These are phyloP conservation scores for Eulemur macaco DNA, from an alignment of 2,113 vertebrate species.

Conservation along the genomic window DNA sequence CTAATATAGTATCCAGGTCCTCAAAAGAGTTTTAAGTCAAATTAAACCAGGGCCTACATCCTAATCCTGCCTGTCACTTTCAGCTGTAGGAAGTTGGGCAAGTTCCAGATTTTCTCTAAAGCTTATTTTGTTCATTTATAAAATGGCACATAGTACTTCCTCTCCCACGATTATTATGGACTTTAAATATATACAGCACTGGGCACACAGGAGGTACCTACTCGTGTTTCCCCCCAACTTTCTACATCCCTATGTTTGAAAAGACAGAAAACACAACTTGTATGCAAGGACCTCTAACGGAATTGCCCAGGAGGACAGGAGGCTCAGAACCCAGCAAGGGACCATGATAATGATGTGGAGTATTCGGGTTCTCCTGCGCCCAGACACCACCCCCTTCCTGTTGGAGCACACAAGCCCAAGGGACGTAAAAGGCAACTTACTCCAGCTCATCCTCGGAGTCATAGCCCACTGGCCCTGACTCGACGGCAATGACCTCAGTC, in stretches of 20 bases:
- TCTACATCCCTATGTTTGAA: not conserved
- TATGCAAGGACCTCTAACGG: not conserved
- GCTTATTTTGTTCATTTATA: not conserved
- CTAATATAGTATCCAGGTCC: not conserved
- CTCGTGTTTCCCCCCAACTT: not conserved
- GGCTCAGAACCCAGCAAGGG: not conserved
- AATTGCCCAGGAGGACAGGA: not conserved
- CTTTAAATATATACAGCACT: not conserved
- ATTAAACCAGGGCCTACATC: not conserved
- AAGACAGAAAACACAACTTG: not conserved
- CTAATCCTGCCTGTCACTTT: not conserved
- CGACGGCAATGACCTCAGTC: slow-evolving; percentile 85
- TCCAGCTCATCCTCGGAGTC: slow-evolving; percentile 90
- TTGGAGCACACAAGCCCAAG: fast-evolving
- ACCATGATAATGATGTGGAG: no score
- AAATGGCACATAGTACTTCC: not conserved
- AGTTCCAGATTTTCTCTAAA: not conserved
- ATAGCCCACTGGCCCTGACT: slow-evolving; percentile 66
- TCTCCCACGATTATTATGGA: not conserved
- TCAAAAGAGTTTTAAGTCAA: not conserved
- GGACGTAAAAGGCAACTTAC: slow-evolving; percentile 79
- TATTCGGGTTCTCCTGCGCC: fast-evolving
- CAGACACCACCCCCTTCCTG: not conserved
- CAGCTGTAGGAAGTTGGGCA: not conserved
- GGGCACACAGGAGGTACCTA: not conserved